Percentiles rank a stretch among this genome's conserved stretches.
These are phyloP conservation scores for Montipora capricornis DNA, from an alignment of 64 coral and sea anemone species.

Conservation along the genomic window DNA sequence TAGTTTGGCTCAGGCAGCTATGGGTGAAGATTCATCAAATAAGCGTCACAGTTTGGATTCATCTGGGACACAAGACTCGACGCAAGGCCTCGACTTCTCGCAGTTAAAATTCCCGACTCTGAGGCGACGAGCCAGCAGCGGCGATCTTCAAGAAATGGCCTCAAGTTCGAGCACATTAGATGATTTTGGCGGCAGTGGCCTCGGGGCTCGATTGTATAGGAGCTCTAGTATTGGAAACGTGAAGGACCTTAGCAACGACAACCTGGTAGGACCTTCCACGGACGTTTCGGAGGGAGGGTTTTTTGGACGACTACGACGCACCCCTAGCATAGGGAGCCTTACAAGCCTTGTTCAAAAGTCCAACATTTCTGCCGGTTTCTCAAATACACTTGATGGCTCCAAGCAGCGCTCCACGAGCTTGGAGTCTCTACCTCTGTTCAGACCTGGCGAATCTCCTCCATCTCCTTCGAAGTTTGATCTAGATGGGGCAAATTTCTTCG, in stretches of 20 bases:
- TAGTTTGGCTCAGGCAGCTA: slow-evolving; percentile 41
- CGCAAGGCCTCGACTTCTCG: slow-evolving; percentile 15
- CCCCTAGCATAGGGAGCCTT: slow-evolving; percentile 85
- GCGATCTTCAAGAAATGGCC: slow-evolving; percentile 75
- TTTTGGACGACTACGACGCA: slow-evolving; percentile 81
- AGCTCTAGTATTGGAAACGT: slow-evolving; percentile 85
- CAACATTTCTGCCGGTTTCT: slow-evolving; percentile 47
- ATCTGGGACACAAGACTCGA: background rate
- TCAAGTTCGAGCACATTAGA: slow-evolving; percentile 16
- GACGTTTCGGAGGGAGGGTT: slow-evolving; percentile 69
- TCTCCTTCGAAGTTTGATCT: slow-evolving; percentile 83
- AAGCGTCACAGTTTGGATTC: slow-evolving; percentile 69
- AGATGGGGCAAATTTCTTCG: slow-evolving; percentile 37
- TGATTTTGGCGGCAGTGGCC: background rate
- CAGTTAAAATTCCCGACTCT: slow-evolving; percentile 75
- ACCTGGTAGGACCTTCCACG: background rate
- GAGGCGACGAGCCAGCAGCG: slow-evolving; percentile 81
- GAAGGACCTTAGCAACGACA: slow-evolving; percentile 73
- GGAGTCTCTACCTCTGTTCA: slow-evolving; percentile 57
- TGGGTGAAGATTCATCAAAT: background rate
- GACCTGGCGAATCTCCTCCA: slow-evolving; percentile 65
- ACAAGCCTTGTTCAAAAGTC: slow-evolving; percentile 79
- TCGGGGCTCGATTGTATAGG: slow-evolving; percentile 53
- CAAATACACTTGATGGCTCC: slow-evolving; percentile 42
- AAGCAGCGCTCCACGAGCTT: slow-evolving; percentile 79